Conservation (phyloP, 2,888 invertebrate genomes). For the Nineta flava region DNA sequence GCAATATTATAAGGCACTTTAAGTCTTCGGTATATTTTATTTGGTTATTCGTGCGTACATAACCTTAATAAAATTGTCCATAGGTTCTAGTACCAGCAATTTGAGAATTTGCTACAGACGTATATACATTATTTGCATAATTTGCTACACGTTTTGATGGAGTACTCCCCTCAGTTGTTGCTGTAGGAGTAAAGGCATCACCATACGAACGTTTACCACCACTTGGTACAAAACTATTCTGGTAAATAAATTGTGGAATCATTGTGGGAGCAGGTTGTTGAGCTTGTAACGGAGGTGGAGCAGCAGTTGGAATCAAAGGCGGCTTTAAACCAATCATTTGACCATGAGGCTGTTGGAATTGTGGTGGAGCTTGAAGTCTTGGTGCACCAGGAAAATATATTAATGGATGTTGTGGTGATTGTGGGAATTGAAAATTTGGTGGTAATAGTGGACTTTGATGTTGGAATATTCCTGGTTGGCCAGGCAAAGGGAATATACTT, state of each 20-base stretch:
- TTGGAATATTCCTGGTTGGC: constrained; percentile 18
- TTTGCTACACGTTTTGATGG: neutral
- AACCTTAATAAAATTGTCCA: constrained; percentile 21
- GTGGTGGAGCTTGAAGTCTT: constrained; percentile 14
- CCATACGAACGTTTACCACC: constrained; percentile 23
- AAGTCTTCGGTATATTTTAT: neutral
- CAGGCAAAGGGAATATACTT: constrained; percentile 13
- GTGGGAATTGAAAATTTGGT: constrained; percentile 24
- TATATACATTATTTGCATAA: neutral
- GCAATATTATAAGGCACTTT: neutral
- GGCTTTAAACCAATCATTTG: neutral
- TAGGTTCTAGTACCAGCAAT: constrained; percentile 20
- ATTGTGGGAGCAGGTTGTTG: constrained; percentile 17
- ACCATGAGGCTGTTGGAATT: constrained; percentile 15
- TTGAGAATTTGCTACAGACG: constrained; percentile 10
- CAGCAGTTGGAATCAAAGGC: neutral
- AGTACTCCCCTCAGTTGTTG: constrained; percentile 17
- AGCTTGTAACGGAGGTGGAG: constrained; percentile 13
- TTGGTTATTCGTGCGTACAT: neutral
- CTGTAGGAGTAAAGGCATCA: constrained; percentile 26
- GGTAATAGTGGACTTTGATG: constrained; percentile 19
- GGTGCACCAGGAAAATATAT: constrained; percentile 12
- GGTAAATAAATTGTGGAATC: constrained; percentile 11
- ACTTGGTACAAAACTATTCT: neutral
- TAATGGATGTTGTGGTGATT: constrained; percentile 29